Evolutionary conservation across 2,797 vertebrate species (phyloP).

Genomic region (Myripristis murdjan): DNA sequence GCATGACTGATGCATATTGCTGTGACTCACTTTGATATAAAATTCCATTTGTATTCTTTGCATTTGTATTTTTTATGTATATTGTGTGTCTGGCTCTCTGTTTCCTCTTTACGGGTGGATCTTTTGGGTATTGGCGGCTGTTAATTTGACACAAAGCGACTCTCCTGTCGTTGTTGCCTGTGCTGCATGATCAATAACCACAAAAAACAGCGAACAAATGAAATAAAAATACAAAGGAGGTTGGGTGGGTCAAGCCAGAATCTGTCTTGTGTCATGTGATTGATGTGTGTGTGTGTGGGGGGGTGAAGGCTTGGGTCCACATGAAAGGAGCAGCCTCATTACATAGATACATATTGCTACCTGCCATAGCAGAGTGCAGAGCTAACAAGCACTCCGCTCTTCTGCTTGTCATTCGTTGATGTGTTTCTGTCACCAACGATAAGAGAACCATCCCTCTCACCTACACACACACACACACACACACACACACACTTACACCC

Average conservation of each 20-base stretch:
- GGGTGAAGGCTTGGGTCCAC: constrained; percentile 60
- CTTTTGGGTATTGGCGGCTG: too few relatives aligned
- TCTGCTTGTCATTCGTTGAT: constrained; percentile 27
- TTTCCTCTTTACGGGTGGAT: too few relatives aligned
- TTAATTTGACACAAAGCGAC: too few relatives aligned
- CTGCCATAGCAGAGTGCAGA: constrained; percentile 33
- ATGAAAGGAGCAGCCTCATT: constrained; percentile 61
- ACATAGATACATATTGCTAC: constrained; percentile 48
- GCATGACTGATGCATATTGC: too few relatives aligned
- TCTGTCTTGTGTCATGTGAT: constrained; percentile 37
- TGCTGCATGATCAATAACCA: too few relatives aligned
- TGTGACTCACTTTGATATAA: too few relatives aligned
- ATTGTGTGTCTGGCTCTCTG: too few relatives aligned
- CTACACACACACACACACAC: neutral
- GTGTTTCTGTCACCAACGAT: neutral
- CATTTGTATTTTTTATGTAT: too few relatives aligned
- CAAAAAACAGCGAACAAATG: too few relatives aligned
- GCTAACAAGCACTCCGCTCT: constrained; percentile 39
- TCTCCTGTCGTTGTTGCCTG: too few relatives aligned
- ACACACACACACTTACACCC: neutral
- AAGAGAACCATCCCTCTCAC: neutral
- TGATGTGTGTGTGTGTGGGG: constrained; percentile 9
- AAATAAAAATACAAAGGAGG: too few relatives aligned
- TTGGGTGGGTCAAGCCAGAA: constrained; percentile 6
- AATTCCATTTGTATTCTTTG: too few relatives aligned